These are phyloP conservation scores for Beaufortia kweichowensis DNA, from an alignment of 2,113 vertebrate species.

Conservation along the genomic window DNA sequence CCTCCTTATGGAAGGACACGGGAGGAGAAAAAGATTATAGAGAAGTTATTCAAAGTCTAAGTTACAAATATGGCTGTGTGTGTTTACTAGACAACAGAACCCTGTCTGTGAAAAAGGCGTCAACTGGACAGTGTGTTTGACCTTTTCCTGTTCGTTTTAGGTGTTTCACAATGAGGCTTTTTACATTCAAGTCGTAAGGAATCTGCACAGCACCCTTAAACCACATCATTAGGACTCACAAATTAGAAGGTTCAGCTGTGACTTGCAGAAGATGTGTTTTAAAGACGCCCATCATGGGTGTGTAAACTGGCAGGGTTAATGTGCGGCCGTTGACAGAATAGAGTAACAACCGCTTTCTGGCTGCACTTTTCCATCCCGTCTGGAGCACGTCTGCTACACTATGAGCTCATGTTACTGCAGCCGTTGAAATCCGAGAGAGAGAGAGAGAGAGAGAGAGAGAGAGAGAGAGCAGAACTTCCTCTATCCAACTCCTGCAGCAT, in stretches of 20 bases:
- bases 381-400: constrained; percentile 42
- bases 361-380: constrained; percentile 46
- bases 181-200: background rate
- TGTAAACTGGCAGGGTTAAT: constrained; percentile 19
- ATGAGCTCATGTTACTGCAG: constrained; percentile 55
- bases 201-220: background rate
- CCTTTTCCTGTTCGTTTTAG: background rate
- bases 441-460: constrained; percentile 24
- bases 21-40: constrained; percentile 54
- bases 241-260: background rate
- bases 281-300: background rate
- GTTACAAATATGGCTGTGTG: constrained; percentile 41
- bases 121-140: background rate
- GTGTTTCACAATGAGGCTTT: background rate
- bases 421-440: constrained; percentile 55
- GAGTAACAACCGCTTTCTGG: constrained; percentile 48
- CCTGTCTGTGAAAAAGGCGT: constrained; percentile 19
- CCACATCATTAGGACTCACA: background rate
- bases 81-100: constrained; percentile 12
- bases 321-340: constrained; percentile 28
- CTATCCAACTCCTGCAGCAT: constrained; percentile 40
- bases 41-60: constrained; percentile 59
- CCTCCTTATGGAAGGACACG: constrained; percentile 51
- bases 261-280: background rate
- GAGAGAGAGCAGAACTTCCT: constrained; percentile 41